phyloP scores from a whole-genome alignment of 2,888 invertebrate species.

The Octodonta nipae region DNA sequence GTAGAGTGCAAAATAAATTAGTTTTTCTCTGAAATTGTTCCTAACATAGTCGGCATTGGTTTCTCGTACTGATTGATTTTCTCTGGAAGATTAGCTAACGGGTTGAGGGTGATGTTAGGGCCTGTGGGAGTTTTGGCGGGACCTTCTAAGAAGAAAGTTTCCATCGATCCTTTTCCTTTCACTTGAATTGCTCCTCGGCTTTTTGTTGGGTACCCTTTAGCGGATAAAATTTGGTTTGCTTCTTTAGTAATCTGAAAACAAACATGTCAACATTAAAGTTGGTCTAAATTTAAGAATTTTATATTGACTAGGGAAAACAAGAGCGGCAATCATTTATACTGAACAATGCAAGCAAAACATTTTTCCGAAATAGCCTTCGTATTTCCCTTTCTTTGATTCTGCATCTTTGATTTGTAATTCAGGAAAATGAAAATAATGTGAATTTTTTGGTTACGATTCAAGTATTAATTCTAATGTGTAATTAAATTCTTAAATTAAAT shows the following conservation, averaged over 20 bases:
- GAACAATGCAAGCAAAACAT: too few relatives aligned
- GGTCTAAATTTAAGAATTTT: too few relatives aligned
- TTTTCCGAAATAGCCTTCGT: too few relatives aligned
- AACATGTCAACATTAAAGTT: too few relatives aligned
- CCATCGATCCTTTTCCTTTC: slow-evolving; percentile 90
- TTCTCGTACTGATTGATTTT: slow-evolving; percentile 15
- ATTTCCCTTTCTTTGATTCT: too few relatives aligned
- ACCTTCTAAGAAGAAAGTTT: slow-evolving; percentile 65
- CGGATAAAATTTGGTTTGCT: slow-evolving; percentile 64
- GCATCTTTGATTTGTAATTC: too few relatives aligned
- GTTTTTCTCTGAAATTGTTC: slow-evolving; percentile 25
- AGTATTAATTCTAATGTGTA: too few relatives aligned
- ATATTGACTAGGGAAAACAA: too few relatives aligned
- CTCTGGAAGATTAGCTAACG: slow-evolving; percentile 22
- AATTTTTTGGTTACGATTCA: too few relatives aligned
- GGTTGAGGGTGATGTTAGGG: slow-evolving; percentile 33
- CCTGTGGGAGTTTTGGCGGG: slow-evolving; percentile 19
- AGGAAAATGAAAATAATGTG: too few relatives aligned
- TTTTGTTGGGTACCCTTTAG: slow-evolving; percentile 64
- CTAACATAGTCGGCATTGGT: slow-evolving; percentile 19
- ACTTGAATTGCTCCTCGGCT: slow-evolving; percentile 82
- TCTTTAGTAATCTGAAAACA: slow-evolving; percentile 77
- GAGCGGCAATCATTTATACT: too few relatives aligned
- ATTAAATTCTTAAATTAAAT: too few relatives aligned
- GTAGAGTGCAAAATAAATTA: slow-evolving; percentile 10